Base-by-base conservation (phyloP, 2,113 vertebrate species). In the Climacteris rufus region DNA sequence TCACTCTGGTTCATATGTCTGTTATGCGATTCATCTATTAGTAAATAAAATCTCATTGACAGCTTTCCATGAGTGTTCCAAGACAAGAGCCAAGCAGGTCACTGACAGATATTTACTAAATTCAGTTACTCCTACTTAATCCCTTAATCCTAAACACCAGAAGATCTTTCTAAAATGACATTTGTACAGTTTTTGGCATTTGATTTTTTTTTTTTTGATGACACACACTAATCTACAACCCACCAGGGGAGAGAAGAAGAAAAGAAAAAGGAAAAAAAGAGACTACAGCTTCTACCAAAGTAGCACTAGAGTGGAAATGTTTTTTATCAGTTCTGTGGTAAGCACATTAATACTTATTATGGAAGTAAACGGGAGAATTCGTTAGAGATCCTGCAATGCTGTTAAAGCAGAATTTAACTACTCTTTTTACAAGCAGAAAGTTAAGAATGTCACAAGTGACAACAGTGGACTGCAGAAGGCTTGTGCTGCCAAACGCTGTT, bases 21-120 rank as follows among this genome's bases (percentile, higher is more conserved):
- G 23, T 83, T 83, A 72, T 0, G 15, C 13, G 57, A 88, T 69
- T 94, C 31, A 56, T 75, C 35, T 59, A 22, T 30, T 83, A 83
- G 66, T 80, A 96, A 94, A 93, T n/a, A 96, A 83, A 94, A 74
- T 39, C 35, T 59, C 63, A 96, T 47, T 83, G 82, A 83, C 71
- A 87, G 35, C 42, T 87, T 76, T 74, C 60, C 39, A 40, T 6
- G 17, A 85, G 49, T 21, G 11, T 72, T 33, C n/a, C 27, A 30
- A 82, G 63, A 65, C 37, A 74, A 69, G 28, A 93, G 64, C 52
- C 87, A 94, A 94, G 56, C 56, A 68, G 40, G 44, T 87, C 86
- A 93, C 0, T 65, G 68, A 87, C 47, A 84, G 72, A 23, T 61
- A 81, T 28, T 54, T 81, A 77, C n/a, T 44, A 52, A 74, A 65